Base-by-base conservation (phyloP, 2,113 vertebrate species). In the Arothron firmamentum region DNA sequence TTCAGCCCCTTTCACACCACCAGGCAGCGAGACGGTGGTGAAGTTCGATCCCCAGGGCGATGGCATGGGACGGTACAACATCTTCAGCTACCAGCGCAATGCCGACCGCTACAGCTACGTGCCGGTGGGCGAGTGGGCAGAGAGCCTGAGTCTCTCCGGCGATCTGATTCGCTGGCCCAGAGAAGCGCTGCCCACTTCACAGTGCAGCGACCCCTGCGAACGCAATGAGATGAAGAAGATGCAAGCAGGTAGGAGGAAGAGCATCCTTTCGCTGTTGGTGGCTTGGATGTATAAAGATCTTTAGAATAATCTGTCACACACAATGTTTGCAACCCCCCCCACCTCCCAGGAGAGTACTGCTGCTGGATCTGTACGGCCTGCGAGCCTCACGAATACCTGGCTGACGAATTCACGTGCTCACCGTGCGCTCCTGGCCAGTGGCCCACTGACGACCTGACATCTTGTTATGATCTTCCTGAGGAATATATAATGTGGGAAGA, bases 301-400 rank as follows among this genome's bases (percentile, higher is more conserved):
- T 47, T 47, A 16, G 14, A 47, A 47, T 6, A 16, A 16, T 47
- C 45, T 47, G 45, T 45, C 13, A 45, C 43, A 17, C 43, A 28
- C 25, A 38, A 38, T 38, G 25, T 28, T 28, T 28, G 25, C 13
- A 17, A 3, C 15, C 15, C 45, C 45, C n/a, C 45, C n/a, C 68
- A 50, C 69, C 56, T 78, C 67, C 64, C 66, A 89, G 88, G 88
- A 52, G 97, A 99, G 4, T 96, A 97, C 79, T 99, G 97, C 87
- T 99, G 97, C 80, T 99, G 97, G 97, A 98, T 99, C 78, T 99
- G 97, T 47, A 98, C 97, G 38, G 92, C 97, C 13, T 99, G 97
- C 13, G 96, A 98, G 81, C 80, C 91, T 55, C 94, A 95, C 0
- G 94, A 98, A 78, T 99, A 94, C 78, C 84, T 98, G 80, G 90